A percentile compares a stretch with the other conserved stretches of the same genome.
Evolutionary conservation across 1,140 invertebrate species (phyloP).

Genomic region (Drosophila bocki): DNA sequence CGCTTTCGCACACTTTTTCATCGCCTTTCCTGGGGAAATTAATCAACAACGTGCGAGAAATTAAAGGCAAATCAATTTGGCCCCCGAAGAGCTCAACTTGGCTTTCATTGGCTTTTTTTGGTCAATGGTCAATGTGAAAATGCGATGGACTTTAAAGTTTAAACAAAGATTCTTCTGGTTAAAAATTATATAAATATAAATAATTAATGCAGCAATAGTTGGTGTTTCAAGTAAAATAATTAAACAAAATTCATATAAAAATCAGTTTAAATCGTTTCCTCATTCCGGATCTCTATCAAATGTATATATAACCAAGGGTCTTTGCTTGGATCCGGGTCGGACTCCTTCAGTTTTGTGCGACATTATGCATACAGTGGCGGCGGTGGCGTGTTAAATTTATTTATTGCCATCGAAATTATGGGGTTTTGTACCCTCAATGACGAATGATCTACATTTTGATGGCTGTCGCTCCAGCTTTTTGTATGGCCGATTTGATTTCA

Average conservation of each 20-base stretch:
- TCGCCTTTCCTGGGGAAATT: conserved; percentile 62
- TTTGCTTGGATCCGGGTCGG: conserved; percentile 4
- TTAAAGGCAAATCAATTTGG: conserved; percentile 65
- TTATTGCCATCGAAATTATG: conserved; percentile 71
- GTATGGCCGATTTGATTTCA: conserved; percentile 37
- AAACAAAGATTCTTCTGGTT: not conserved
- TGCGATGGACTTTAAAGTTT: not conserved
- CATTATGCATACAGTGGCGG: conserved; percentile 57
- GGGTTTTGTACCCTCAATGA: conserved; percentile 72
- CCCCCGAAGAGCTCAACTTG: conserved; percentile 20
- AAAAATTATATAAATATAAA: not conserved
- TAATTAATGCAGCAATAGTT: not conserved
- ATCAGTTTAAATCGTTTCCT: not conserved
- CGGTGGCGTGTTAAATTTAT: conserved; percentile 77
- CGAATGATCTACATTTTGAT: conserved; percentile 81
- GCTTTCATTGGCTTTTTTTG: conserved; percentile 11
- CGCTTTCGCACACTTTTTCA: conserved; percentile 67
- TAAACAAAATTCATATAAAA: not conserved
- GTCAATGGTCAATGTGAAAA: not conserved
- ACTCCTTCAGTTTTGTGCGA: conserved; percentile 21
- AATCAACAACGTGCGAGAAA: conserved; percentile 78
- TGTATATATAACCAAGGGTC: not conserved
- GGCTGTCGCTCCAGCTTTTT: conserved; percentile 37
- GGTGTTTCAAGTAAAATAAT: not conserved
- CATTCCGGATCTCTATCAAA: conserved; percentile 4